Evolutionary conservation across 1,140 invertebrate genomes (phyloP).

Genomic region (Globodera ellingtonae): DNA sequence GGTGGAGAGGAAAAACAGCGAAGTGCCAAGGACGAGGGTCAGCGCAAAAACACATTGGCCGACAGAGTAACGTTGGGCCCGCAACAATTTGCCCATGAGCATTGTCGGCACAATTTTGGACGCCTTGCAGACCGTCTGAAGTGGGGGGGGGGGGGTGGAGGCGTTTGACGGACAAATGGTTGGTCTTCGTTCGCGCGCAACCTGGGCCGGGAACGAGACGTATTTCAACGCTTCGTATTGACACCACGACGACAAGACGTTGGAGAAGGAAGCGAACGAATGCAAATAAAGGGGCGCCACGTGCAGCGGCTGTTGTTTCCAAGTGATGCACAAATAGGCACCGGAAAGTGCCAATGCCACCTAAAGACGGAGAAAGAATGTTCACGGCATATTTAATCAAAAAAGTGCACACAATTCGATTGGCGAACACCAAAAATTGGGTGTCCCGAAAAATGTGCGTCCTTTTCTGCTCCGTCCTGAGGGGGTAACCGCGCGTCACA

Average conservation of each 20-base stretch:
- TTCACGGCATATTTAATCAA: not conserved
- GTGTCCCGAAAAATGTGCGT: slow-evolving; percentile 56
- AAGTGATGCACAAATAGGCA: slow-evolving; percentile 46
- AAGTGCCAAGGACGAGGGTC: slow-evolving; percentile 76
- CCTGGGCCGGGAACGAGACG: slow-evolving; percentile 88
- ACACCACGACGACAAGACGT: slow-evolving; percentile 98
- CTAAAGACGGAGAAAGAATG: not conserved
- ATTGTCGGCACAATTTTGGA: slow-evolving; percentile 95
- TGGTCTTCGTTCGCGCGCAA: slow-evolving; percentile 73
- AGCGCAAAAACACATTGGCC: slow-evolving; percentile 89
- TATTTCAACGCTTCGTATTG: slow-evolving; percentile 98
- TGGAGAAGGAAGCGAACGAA: slow-evolving; percentile 92
- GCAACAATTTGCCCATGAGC: slow-evolving; percentile 93
- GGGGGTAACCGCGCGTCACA: slow-evolving; percentile 55
- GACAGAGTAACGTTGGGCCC: slow-evolving; percentile 77
- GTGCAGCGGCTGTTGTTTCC: slow-evolving; percentile 55
- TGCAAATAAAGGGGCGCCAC: slow-evolving; percentile 89
- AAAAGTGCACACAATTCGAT: slow-evolving; percentile 54
- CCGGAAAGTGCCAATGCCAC: slow-evolving; percentile 27
- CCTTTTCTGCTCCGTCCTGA: slow-evolving; percentile 20
- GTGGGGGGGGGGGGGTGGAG: not conserved
- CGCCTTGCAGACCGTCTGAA: slow-evolving; percentile 85
- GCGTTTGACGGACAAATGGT: not conserved
- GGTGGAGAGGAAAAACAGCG: slow-evolving; percentile 75
- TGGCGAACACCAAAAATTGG: slow-evolving; percentile 61